Percentiles rank a stretch among this genome's conserved stretches.
Evolutionary conservation across 2,113 vertebrate genomes (phyloP).

Genomic region (Platichthys stellatus): DNA sequence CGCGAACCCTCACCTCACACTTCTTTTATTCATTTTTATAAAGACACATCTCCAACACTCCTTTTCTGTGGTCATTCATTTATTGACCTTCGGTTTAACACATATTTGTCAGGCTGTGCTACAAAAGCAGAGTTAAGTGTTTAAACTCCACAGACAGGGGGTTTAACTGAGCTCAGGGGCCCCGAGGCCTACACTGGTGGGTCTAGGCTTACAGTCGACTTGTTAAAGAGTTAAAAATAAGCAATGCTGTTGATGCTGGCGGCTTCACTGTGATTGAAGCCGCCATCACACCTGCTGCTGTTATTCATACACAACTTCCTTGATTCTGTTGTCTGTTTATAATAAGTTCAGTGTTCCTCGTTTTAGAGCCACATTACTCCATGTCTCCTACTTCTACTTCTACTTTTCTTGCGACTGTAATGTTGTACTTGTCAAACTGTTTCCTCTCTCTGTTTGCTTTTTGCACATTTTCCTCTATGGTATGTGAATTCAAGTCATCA

Average conservation of each 20-base stretch:
- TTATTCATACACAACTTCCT: constrained; percentile 53
- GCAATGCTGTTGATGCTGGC: constrained; percentile 65
- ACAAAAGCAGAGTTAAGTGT: not conserved
- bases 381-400: no score
- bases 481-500: not conserved
- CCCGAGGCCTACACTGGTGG: constrained; percentile 26
- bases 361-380: no score
- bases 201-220: constrained; percentile 77
- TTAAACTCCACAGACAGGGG: constrained; percentile 23
- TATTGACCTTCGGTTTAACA: not conserved
- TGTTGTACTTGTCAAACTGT: no score
- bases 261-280: constrained; percentile 67
- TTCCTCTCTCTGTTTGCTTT: no score
- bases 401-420: no score
- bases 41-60: no score
- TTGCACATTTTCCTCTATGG: not conserved
- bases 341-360: not conserved
- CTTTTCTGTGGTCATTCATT: not conserved
- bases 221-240: constrained; percentile 85
- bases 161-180: constrained; percentile 18
- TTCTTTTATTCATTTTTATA: not conserved
- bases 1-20: no score
- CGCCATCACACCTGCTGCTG: constrained; percentile 64
- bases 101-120: not conserved
- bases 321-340: constrained; percentile 4